Evolutionary conservation across 2,113 vertebrate species (phyloP).

Genomic region (Hemibagrus wyckioides): DNA sequence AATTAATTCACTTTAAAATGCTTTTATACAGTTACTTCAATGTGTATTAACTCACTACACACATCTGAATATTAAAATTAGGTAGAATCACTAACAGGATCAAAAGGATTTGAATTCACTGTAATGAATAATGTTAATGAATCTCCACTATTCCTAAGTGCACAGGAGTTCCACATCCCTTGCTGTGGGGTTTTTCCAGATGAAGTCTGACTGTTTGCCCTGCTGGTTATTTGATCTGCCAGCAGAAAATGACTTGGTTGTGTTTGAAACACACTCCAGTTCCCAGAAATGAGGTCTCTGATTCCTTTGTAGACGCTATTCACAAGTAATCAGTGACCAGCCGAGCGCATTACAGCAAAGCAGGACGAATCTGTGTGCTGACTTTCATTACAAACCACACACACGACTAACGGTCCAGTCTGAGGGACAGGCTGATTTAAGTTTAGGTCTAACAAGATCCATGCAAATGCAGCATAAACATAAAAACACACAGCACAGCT

Average conservation of each 20-base stretch:
- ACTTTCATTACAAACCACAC: background rate
- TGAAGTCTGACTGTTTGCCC: background rate
- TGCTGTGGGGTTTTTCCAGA: background rate
- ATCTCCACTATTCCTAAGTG: background rate
- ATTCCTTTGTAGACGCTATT: background rate
- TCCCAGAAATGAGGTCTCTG: slow-evolving; percentile 7
- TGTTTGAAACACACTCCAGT: background rate
- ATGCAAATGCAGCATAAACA: background rate
- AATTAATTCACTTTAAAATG: background rate
- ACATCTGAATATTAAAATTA: background rate
- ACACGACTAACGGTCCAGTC: background rate
- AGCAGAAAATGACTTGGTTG: slow-evolving; percentile 10
- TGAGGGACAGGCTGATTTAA: background rate
- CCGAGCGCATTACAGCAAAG: background rate
- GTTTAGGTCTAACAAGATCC: background rate
- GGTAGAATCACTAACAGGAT: background rate
- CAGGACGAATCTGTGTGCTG: background rate
- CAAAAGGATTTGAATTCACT: background rate
- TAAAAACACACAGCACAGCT: no score
- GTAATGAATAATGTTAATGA: background rate
- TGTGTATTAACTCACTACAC: background rate
- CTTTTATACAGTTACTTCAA: background rate
- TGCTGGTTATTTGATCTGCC: background rate
- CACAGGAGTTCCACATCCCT: background rate
- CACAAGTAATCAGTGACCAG: background rate